Evolutionary conservation across 2,888 invertebrate species (phyloP).

Genomic region (Troglohyphantes excavatus): DNA sequence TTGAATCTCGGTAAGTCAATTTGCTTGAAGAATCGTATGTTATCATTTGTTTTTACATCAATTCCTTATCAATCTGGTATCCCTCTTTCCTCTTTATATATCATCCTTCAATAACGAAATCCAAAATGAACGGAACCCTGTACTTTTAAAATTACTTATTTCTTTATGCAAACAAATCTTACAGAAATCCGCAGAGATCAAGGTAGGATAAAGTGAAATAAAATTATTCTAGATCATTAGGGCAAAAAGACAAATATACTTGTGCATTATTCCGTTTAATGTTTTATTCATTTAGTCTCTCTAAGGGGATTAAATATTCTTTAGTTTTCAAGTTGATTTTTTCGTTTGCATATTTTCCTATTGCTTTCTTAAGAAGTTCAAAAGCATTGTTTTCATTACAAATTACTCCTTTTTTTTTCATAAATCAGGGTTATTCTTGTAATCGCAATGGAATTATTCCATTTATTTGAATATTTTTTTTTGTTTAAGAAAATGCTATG

Average conservation of each 20-base stretch:
- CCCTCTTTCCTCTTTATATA: too few relatives aligned
- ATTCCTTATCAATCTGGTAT: too few relatives aligned
- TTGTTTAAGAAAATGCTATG: too few relatives aligned
- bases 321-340: constrained; percentile 1
- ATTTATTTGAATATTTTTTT: background rate
- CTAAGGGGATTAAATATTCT: constrained; percentile 2
- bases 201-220: background rate
- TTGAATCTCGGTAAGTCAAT: too few relatives aligned
- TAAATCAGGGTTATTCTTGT: background rate
- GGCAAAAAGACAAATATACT: background rate
- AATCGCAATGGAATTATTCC: background rate
- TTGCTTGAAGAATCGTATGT: too few relatives aligned
- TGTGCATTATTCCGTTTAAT: background rate
- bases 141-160: background rate
- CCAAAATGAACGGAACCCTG: background rate
- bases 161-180: background rate
- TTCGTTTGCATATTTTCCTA: background rate
- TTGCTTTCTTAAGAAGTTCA: background rate
- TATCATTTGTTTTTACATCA: too few relatives aligned
- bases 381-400: background rate
- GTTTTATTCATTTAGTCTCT: background rate
- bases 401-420: background rate
- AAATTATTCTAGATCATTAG: constrained; percentile 9
- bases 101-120: background rate
- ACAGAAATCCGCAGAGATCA: background rate